Conservation (phyloP, 2,888 invertebrate genomes). For the Apodemia zela region DNA sequence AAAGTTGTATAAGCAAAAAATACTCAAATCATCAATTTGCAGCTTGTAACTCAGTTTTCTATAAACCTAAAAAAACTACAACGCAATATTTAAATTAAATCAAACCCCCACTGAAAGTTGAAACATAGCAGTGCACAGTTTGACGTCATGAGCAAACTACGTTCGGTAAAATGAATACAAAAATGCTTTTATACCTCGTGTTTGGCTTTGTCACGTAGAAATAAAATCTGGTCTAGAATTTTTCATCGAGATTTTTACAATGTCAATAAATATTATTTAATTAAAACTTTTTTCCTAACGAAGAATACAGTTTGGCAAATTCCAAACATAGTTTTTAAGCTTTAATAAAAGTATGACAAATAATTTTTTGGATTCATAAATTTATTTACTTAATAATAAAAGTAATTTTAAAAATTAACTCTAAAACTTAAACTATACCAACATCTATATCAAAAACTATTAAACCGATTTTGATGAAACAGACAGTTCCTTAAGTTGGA, state of each 20-base stretch:
- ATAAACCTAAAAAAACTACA: neutral
- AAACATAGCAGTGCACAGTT: neutral
- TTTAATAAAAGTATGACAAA: no score
- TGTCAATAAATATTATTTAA: neutral
- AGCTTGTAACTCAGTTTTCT: constrained; percentile 1
- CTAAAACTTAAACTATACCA: no score
- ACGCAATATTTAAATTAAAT: constrained; percentile 1
- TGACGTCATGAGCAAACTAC: neutral
- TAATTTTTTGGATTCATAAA: no score
- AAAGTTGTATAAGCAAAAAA: no score
- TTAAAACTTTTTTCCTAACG: neutral
- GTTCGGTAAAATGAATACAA: neutral
- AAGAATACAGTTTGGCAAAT: no score
- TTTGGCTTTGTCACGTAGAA: neutral
- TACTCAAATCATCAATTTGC: no score
- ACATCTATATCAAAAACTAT: no score
- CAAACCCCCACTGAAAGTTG: neutral
- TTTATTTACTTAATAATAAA: no score
- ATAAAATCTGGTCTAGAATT: neutral
- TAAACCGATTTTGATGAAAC: no score
- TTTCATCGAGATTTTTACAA: neutral
- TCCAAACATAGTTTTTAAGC: no score
- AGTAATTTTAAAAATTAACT: no score
- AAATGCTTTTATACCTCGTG: neutral
- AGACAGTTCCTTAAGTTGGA: no score